These are phyloP conservation scores for Galeopsomyia nigrocyanea DNA, from an alignment of 2,888 invertebrate species.

Conservation along the genomic window DNA sequence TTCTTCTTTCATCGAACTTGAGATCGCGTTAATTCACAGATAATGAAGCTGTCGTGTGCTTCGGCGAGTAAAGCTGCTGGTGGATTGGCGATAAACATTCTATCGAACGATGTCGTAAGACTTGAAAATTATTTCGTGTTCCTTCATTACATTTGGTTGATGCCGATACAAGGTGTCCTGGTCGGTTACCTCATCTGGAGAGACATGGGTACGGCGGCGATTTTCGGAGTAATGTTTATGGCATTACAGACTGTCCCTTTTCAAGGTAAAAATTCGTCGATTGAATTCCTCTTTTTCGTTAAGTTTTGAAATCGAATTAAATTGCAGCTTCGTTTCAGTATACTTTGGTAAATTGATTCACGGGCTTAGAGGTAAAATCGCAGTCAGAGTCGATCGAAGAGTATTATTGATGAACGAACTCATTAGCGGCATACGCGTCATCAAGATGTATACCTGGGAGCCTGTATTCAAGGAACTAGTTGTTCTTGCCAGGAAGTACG, in stretches of 20 bases:
- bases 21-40: slow-evolving; percentile 53
- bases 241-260: slow-evolving; percentile 70
- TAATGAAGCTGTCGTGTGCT: slow-evolving; percentile 68
- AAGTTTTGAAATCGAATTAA: too few relatives aligned
- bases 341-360: slow-evolving; percentile 70
- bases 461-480: slow-evolving; percentile 81
- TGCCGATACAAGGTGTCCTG: slow-evolving; percentile 80
- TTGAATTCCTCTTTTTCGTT: neutral
- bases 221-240: slow-evolving; percentile 76
- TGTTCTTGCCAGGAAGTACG: slow-evolving; percentile 76
- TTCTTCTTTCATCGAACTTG: neutral
- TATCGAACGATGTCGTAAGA: slow-evolving; percentile 88
- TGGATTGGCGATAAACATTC: slow-evolving; percentile 85
- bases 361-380: slow-evolving; percentile 69
- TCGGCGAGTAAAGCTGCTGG: slow-evolving; percentile 64
- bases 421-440: slow-evolving; percentile 83
- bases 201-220: slow-evolving; percentile 71
- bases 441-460: slow-evolving; percentile 92
- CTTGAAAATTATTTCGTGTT: slow-evolving; percentile 81
- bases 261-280: slow-evolving; percentile 67
- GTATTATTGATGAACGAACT: slow-evolving; percentile 87
- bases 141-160: slow-evolving; percentile 85
- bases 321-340: slow-evolving; percentile 60
- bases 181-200: slow-evolving; percentile 74
- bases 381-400: slow-evolving; percentile 76